Percentiles rank a stretch among this genome's conserved stretches.
Evolutionary conservation across 2,888 invertebrate species (phyloP).

Genomic region (Malthinus seriepunctatus): DNA sequence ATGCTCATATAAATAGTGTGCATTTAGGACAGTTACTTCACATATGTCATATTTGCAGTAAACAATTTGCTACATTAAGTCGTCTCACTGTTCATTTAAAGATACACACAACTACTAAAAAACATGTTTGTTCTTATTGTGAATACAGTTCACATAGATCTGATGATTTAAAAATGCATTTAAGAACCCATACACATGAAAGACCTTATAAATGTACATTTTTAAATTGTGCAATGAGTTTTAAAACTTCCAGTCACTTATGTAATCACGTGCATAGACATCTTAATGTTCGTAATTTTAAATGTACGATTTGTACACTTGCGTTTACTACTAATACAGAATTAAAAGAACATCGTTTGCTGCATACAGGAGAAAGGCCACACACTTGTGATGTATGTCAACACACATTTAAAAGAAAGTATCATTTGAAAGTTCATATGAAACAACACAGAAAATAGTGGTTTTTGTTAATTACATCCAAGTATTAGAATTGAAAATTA

Average conservation of each 20-base stretch:
- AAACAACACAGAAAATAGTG: constrained; percentile 27
- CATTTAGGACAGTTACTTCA: constrained; percentile 35
- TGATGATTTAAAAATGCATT: constrained; percentile 39
- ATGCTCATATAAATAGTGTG: constrained; percentile 36
- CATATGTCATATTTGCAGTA: constrained; percentile 37
- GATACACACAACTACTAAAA: constrained; percentile 37
- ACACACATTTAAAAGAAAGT: constrained; percentile 35
- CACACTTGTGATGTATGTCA: constrained; percentile 35
- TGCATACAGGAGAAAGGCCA: constrained; percentile 38
- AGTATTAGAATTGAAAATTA: no score
- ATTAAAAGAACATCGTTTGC: constrained; percentile 38
- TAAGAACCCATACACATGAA: constrained; percentile 38
- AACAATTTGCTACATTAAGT: constrained; percentile 36
- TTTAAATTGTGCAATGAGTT: constrained; percentile 35
- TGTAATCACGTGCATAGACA: constrained; percentile 37
- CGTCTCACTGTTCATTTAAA: constrained; percentile 35
- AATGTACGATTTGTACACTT: constrained; percentile 34
- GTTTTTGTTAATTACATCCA: no score
- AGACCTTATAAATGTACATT: constrained; percentile 38
- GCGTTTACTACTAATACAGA: constrained; percentile 35
- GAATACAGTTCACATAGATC: constrained; percentile 35
- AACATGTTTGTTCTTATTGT: constrained; percentile 36
- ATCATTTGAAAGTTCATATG: constrained; percentile 39
- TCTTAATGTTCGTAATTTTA: constrained; percentile 35
- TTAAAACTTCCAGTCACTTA: constrained; percentile 37